These are phyloP conservation scores for Sepioteuthis lessoniana DNA, from an alignment of 2,888 invertebrate genomes.

Conservation along the genomic window DNA sequence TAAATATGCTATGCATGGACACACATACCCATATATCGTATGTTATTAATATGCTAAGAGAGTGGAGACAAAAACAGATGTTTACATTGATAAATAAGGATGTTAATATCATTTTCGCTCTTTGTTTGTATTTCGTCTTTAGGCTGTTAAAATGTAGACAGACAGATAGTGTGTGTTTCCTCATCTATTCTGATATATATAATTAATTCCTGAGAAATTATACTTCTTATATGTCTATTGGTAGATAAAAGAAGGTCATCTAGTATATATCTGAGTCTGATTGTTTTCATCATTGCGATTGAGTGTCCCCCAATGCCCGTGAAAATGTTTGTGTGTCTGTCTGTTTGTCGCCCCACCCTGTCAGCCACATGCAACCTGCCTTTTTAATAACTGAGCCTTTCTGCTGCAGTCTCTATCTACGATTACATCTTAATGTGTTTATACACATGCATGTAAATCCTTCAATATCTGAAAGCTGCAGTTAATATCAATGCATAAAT, in stretches of 20 bases:
- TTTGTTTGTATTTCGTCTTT: background rate
- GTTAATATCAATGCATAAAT: constrained; percentile 23
- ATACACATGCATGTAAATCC: constrained; percentile 18
- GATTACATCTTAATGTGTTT: constrained; percentile 16
- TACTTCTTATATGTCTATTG: background rate
- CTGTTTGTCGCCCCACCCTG: too few relatives aligned
- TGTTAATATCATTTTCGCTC: too few relatives aligned
- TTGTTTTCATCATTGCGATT: constrained; percentile 13
- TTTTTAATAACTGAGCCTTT: background rate
- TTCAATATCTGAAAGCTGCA: background rate
- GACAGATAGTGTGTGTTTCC: too few relatives aligned
- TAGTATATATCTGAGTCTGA: background rate
- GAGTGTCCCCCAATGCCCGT: background rate
- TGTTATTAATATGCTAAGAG: too few relatives aligned
- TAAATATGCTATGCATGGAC: too few relatives aligned
- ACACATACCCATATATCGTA: background rate
- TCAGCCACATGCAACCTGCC: background rate
- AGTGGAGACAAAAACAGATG: too few relatives aligned
- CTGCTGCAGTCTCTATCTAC: background rate
- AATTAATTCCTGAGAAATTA: background rate
- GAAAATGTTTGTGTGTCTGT: background rate
- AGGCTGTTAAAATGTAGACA: too few relatives aligned
- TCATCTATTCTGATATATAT: background rate
- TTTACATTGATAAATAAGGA: too few relatives aligned
- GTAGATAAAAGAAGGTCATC: background rate